Conservation (phyloP, 2,113 vertebrate genomes). For the Cinclus mexicanus region DNA sequence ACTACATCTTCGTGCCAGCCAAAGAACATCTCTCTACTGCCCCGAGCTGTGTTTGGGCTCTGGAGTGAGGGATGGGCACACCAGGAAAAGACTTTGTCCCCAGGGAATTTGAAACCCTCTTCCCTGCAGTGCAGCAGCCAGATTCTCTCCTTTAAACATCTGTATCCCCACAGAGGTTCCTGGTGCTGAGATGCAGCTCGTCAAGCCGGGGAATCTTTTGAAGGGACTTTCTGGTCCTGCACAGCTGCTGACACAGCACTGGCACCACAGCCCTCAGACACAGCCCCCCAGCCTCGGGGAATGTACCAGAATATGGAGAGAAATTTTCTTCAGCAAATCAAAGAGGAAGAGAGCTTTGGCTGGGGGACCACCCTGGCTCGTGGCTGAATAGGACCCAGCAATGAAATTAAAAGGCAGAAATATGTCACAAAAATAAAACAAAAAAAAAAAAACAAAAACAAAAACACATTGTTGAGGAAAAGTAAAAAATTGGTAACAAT, state of each 20-base stretch:
- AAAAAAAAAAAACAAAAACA: too few species aligned
- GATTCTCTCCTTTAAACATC: background rate
- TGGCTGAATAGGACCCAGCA: constrained; percentile 9
- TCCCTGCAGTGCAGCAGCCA: background rate
- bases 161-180: background rate
- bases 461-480: background rate
- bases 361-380: background rate
- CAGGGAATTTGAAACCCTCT: background rate
- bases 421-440: background rate
- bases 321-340: background rate
- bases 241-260: background rate
- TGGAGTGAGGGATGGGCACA: rapidly evolving
- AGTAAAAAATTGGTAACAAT: background rate
- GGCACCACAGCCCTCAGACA: background rate
- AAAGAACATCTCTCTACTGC: background rate
- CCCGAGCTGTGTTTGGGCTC: background rate
- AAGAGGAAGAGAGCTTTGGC: background rate
- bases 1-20: background rate
- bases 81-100: rapidly evolving
- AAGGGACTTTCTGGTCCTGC: background rate
- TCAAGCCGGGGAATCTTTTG: background rate
- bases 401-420: constrained; percentile 33
- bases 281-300: background rate
- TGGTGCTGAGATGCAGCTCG: background rate
- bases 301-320: background rate